phyloP scores from a whole-genome alignment of 2,888 invertebrate genomes.

The Cataglyphis altisquamis region DNA sequence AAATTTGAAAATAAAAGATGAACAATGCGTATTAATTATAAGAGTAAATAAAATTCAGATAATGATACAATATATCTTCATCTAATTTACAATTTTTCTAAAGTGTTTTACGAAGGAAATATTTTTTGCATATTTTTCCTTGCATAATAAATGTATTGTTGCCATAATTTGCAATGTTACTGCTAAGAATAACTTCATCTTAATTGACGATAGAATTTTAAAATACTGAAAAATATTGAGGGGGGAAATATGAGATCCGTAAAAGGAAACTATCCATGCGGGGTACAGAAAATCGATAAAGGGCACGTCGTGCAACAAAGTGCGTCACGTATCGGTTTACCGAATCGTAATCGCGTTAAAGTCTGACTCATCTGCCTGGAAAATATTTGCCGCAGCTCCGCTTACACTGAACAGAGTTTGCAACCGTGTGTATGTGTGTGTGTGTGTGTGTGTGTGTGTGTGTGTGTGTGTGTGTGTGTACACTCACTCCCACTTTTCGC shows the following conservation, averaged over 20 bases:
- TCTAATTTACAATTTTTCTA: background rate
- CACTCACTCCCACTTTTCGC: background rate
- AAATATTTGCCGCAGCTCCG: slow-evolving; percentile 57
- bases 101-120: background rate
- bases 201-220: slow-evolving; percentile 20
- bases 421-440: background rate
- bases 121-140: background rate
- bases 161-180: slow-evolving; percentile 28
- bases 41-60: background rate
- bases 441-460: background rate
- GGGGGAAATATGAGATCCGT: background rate
- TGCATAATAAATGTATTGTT: background rate
- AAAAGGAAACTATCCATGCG: background rate
- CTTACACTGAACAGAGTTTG: background rate
- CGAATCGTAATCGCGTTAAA: slow-evolving; percentile 64
- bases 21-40: background rate
- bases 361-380: slow-evolving; percentile 26
- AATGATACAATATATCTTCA: background rate
- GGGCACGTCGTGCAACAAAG: slow-evolving; percentile 15
- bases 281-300: slow-evolving; percentile 50
- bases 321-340: slow-evolving; percentile 57
- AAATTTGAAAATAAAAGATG: background rate
- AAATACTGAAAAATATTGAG: slow-evolving; percentile 35
- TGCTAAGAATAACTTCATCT: slow-evolving; percentile 20
- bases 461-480: no score